These are phyloP conservation scores for Siderastrea siderea DNA, from an alignment of 92 coral and sea anemone species.

Conservation along the genomic window DNA sequence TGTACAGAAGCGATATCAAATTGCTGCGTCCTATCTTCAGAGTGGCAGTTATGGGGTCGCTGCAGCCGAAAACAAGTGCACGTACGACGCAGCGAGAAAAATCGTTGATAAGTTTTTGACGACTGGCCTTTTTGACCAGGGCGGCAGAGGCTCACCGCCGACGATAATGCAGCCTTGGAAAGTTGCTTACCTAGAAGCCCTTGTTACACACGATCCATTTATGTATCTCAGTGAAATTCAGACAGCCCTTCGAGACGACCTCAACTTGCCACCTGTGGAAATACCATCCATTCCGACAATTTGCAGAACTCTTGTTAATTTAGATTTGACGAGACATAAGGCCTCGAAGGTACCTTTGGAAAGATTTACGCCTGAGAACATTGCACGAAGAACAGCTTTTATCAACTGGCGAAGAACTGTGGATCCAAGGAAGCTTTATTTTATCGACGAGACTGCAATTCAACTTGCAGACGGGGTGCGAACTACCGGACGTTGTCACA, in stretches of 20 bases:
- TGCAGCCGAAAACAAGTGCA: too few relatives aligned
- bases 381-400: slow-evolving; percentile 45
- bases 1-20: too few relatives aligned
- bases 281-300: slow-evolving; percentile 46
- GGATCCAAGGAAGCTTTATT: neutral
- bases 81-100: too few relatives aligned
- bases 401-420: slow-evolving; percentile 19
- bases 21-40: too few relatives aligned
- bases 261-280: slow-evolving; percentile 16
- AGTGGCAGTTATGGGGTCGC: too few relatives aligned
- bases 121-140: too few relatives aligned
- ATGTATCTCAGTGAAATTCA: slow-evolving; percentile 38
- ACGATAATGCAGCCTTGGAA: too few relatives aligned
- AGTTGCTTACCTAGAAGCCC: neutral
- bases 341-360: slow-evolving; percentile 51
- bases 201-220: slow-evolving; percentile 42
- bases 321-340: slow-evolving; percentile 9
- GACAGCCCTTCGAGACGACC: slow-evolving; percentile 16
- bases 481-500: slow-evolving; percentile 45
- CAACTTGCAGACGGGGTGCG: slow-evolving; percentile 25
- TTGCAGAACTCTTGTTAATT: slow-evolving; percentile 11
- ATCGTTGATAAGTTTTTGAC: too few relatives aligned
- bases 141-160: too few relatives aligned
- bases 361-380: neutral
- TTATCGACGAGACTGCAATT: slow-evolving; percentile 45